Evolutionary conservation across 2,797 vertebrate species (phyloP), one percentile per base, ranked within the genome.

Genomic region (Myotis daubentonii): DNA sequence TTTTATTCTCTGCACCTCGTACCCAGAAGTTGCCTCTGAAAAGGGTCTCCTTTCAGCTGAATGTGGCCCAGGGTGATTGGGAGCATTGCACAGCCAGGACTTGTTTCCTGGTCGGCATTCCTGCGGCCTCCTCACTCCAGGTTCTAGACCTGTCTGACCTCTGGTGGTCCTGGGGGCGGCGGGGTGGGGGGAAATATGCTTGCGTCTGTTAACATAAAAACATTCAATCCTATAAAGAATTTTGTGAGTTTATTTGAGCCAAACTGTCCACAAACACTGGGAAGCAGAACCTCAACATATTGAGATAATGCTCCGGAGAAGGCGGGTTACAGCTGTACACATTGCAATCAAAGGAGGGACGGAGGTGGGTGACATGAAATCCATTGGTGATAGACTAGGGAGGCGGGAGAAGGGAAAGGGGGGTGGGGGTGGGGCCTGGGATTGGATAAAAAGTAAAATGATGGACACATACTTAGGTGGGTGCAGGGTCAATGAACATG

Each of bases 1-100:
- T 94, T 91, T 94, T 93, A 97, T 95, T 97, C 96, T 95, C 94
- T 92, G 91, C 68, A 92, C 95, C 96, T 93, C 95, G 96, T 96
- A 94, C 72, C 80, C 87, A 93, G 96, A 96, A 96, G 96, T 95
- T 96, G 95, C 93, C 94, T 95, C 85, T 91, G 89, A 96, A 97
- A 96, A 97, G 71, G 68, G 60, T 89, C 82, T 96, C 75, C 79
- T 94, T 96, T 96, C 94, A 95, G 38, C 65, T 51, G 92, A 89
- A 84, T 96, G 80, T 87, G 82, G 82, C 30, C 65, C 79, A n/a
- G 87, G 79, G 80, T 80, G 36, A 87, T 25, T n/a, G 47, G 79
- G 57, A 92, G 60, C 28, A 7, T 44, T 15, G 44, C 47, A 33
- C 0, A 2, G 57, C 57, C 41, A 15, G 84, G 57, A 38, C 49